Percentiles rank a stretch among this genome's conserved stretches.
Evolutionary conservation across 2,888 invertebrate species (phyloP).

Genomic region (Phlogophora meticulosa): DNA sequence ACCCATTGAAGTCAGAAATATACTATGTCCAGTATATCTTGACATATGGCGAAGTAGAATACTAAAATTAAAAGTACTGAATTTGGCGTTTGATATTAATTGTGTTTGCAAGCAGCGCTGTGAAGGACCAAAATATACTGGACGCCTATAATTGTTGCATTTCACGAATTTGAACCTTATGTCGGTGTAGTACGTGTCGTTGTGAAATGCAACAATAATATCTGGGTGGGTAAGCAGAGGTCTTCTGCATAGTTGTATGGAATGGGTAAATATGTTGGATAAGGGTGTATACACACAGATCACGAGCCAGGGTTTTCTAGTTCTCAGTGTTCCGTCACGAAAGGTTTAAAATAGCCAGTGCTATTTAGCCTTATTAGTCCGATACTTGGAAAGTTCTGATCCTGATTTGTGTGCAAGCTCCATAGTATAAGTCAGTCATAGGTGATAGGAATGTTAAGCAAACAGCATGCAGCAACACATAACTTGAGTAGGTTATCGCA

Average conservation of each 20-base stretch:
- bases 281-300: conserved; percentile 9
- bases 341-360: background rate
- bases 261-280: conserved; percentile 51
- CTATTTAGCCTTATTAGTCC: background rate
- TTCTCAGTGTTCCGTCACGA: background rate
- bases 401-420: conserved; percentile 27
- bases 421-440: conserved; percentile 34
- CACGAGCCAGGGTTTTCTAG: background rate
- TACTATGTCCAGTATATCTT: conserved; percentile 53
- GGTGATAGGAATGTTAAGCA: conserved; percentile 5
- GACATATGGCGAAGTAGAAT: conserved; percentile 50
- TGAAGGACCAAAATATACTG: conserved; percentile 54
- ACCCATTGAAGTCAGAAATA: conserved; percentile 43
- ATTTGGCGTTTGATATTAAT: conserved; percentile 49
- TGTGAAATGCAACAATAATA: conserved; percentile 44
- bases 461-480: conserved; percentile 10
- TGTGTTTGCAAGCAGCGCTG: conserved; percentile 55
- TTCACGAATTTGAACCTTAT: conserved; percentile 46
- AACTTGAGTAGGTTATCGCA: conserved; percentile 1
- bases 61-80: conserved; percentile 48
- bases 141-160: conserved; percentile 45
- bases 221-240: conserved; percentile 57
- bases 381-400: background rate
- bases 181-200: conserved; percentile 23
- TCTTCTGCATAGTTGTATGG: conserved; percentile 55